These are phyloP conservation scores for Philaethria dido DNA, from an alignment of 2,888 invertebrate genomes.

Conservation along the genomic window DNA sequence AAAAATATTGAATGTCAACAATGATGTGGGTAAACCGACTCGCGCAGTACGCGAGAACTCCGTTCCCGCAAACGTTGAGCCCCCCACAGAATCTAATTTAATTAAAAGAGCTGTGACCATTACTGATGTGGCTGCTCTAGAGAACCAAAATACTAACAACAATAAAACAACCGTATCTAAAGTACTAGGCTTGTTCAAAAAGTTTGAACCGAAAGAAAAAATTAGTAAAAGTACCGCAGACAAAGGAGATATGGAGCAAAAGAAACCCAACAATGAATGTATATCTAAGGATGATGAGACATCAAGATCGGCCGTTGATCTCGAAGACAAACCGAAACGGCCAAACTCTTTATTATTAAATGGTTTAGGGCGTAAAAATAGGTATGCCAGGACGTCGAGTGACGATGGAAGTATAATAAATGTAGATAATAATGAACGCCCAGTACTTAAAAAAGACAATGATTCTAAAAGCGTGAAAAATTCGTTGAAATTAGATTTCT, in stretches of 20 bases:
- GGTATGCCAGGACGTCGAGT: conserved; percentile 75
- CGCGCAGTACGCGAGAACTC: conserved; percentile 87
- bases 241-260: conserved; percentile 56
- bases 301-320: conserved; percentile 52
- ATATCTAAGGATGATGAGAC: conserved; percentile 48
- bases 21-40: conserved; percentile 73
- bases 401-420: conserved; percentile 63
- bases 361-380: conserved; percentile 80
- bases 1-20: conserved; percentile 67
- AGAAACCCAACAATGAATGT: conserved; percentile 24
- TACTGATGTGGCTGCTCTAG: conserved; percentile 85
- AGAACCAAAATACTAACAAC: conserved; percentile 65
- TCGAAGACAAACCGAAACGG: conserved; percentile 77
- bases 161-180: conserved; percentile 88
- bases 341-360: conserved; percentile 81
- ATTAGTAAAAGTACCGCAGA: conserved; percentile 59
- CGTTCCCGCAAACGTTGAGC: conserved; percentile 81
- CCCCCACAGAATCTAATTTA: conserved; percentile 86
- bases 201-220: conserved; percentile 86
- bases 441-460: conserved; percentile 61
- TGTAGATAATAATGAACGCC: conserved; percentile 57
- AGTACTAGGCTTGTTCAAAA: conserved; percentile 90
- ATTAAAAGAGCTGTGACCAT: conserved; percentile 89
- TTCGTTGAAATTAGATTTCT: conserved; percentile 86
- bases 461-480: conserved; percentile 68